phyloP scores from a whole-genome alignment of 2,113 vertebrate genomes.

The Platysteira castanea region DNA sequence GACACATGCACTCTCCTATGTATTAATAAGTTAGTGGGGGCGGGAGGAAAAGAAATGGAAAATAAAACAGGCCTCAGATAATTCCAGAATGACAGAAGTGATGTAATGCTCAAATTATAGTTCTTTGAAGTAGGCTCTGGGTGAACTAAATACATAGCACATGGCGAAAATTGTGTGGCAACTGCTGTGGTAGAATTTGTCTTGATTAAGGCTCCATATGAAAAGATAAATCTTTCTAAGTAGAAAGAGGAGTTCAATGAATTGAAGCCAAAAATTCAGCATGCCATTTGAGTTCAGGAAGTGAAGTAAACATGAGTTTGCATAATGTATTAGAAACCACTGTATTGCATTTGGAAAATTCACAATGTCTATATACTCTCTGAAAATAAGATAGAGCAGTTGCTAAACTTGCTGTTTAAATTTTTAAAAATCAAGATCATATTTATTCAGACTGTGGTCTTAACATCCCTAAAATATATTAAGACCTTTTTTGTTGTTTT shows the following conservation, averaged over 20 bases:
- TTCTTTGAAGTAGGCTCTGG: constrained; percentile 62
- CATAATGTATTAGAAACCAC: constrained; percentile 21
- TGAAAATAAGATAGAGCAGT: neutral
- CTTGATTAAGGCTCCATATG: constrained; percentile 60
- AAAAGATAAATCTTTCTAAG: constrained; percentile 68
- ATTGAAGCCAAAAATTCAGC: constrained; percentile 48
- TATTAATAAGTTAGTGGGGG: constrained; percentile 63
- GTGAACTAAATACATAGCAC: constrained; percentile 56
- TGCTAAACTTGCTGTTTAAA: constrained; percentile 1
- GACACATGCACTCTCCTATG: constrained; percentile 38
- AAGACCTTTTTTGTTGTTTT: neutral
- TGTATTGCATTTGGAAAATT: constrained; percentile 20
- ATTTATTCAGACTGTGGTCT: neutral
- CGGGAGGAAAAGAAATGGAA: constrained; percentile 23
- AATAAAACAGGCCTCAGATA: constrained; percentile 63
- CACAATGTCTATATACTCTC: neutral
- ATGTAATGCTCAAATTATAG: constrained; percentile 66
- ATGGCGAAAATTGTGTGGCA: constrained; percentile 62
- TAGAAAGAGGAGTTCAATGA: constrained; percentile 38
- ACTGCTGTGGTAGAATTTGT: constrained; percentile 60
- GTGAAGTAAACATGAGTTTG: constrained; percentile 34
- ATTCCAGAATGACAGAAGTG: constrained; percentile 58
- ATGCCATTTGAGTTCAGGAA: constrained; percentile 46
- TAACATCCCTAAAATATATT: neutral
- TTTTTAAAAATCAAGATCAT: neutral